phyloP scores from a whole-genome alignment of 2,888 invertebrate genomes.

The Pachydiplax longipennis region DNA sequence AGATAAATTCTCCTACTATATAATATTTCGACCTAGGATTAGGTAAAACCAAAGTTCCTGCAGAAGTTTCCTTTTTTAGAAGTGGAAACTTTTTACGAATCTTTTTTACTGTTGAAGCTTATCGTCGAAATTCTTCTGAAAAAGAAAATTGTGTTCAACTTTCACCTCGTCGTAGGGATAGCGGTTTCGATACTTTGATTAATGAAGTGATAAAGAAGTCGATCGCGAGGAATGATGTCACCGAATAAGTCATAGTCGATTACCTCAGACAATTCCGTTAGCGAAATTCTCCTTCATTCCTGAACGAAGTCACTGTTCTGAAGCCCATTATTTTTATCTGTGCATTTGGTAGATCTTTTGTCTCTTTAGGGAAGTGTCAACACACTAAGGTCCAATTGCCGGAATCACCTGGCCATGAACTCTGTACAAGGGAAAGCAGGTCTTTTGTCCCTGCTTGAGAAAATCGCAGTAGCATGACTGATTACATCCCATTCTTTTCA shows the following conservation, averaged over 20 bases:
- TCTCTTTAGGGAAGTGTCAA: neutral
- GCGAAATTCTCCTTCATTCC: too few species aligned
- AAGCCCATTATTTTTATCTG: too few species aligned
- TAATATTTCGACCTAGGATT: neutral
- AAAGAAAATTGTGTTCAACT: neutral
- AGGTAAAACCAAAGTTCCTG: neutral
- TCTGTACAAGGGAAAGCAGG: neutral
- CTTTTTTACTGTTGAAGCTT: neutral
- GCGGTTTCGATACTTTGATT: too few species aligned
- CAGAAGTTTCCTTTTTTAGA: neutral
- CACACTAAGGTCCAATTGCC: neutral
- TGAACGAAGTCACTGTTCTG: too few species aligned
- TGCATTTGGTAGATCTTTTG: too few species aligned
- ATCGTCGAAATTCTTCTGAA: neutral
- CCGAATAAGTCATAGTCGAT: too few species aligned
- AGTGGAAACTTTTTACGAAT: neutral
- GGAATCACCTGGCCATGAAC: conserved; percentile 25
- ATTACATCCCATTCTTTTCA: conserved; percentile 7
- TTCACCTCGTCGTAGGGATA: too few species aligned
- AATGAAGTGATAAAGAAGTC: too few species aligned
- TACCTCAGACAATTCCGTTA: too few species aligned
- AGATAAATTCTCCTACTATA: neutral
- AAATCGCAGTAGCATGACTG: conserved; percentile 20
- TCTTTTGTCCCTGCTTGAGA: conserved; percentile 28
- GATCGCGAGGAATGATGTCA: too few species aligned